phyloP scores from a whole-genome alignment of 2,888 invertebrate genomes.

The Lomographa bimaculata region DNA sequence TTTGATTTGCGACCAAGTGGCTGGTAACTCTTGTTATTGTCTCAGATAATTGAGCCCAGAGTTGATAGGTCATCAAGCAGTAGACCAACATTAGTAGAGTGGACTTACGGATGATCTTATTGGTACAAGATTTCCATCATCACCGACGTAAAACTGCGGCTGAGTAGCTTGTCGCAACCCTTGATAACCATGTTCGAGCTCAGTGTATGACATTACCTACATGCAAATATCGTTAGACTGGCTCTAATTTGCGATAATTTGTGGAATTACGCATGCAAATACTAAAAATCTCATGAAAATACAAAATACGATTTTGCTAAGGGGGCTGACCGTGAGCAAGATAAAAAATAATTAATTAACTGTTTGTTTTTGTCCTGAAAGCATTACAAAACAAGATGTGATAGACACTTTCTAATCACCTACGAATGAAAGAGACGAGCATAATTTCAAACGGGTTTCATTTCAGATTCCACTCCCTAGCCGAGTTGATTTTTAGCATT shows the following conservation, averaged over 20 bases:
- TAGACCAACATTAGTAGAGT: conserved; percentile 10
- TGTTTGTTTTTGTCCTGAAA: too few species aligned
- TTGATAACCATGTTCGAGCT: conserved; percentile 96
- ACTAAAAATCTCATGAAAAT: conserved; percentile 11
- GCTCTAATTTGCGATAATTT: neutral
- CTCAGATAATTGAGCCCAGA: conserved; percentile 8
- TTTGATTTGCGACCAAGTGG: too few species aligned
- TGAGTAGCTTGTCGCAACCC: conserved; percentile 89
- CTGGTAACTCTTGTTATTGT: too few species aligned
- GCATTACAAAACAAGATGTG: too few species aligned
- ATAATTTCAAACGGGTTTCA: too few species aligned
- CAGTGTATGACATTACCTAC: conserved; percentile 93
- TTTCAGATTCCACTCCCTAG: too few species aligned
- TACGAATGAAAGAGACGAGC: too few species aligned
- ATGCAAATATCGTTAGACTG: conserved; percentile 38
- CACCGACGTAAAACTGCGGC: conserved; percentile 89
- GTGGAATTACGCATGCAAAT: conserved; percentile 13
- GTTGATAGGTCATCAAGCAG: conserved; percentile 5
- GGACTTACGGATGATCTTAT: conserved; percentile 84
- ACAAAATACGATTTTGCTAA: conserved; percentile 5
- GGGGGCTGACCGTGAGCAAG: too few species aligned
- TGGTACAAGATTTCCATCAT: conserved; percentile 85
- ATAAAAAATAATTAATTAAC: too few species aligned
- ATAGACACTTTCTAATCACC: too few species aligned
- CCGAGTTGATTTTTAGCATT: too few species aligned